Evolutionary conservation across 2,888 invertebrate genomes (phyloP).

Genomic region (Microctonus hyperodae): DNA sequence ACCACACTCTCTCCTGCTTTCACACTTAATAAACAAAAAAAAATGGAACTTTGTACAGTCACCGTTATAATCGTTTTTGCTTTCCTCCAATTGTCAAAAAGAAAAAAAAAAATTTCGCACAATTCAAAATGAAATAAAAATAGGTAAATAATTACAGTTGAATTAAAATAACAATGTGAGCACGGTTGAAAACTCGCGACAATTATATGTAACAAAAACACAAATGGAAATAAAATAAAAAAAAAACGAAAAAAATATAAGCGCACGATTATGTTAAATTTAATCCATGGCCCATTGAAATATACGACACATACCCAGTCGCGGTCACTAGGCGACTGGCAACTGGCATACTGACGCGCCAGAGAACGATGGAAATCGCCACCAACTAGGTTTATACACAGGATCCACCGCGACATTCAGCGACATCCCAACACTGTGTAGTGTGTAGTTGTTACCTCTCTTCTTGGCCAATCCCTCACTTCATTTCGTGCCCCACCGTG

Average conservation of each 20-base stretch:
- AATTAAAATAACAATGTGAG: background rate
- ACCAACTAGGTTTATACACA: constrained; percentile 23
- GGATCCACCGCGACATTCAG: constrained; percentile 28
- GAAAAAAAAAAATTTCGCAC: background rate
- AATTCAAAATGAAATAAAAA: background rate
- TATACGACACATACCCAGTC: constrained; percentile 55
- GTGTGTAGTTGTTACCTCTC: too few relatives aligned
- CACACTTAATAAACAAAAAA: constrained; percentile 5
- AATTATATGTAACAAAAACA: background rate
- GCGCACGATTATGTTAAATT: constrained; percentile 21
- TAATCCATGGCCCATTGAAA: constrained; percentile 53
- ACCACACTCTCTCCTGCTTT: background rate
- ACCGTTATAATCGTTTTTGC: background rate
- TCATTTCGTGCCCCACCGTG: constrained; percentile 17
- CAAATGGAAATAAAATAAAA: background rate
- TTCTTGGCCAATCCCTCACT: constrained; percentile 24
- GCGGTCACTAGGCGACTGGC: constrained; percentile 61
- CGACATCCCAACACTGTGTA: constrained; percentile 21
- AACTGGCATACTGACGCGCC: constrained; percentile 33
- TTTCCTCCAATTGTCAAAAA: background rate
- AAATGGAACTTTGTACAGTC: background rate
- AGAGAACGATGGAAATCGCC: constrained; percentile 22
- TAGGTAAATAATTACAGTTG: background rate
- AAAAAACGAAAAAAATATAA: constrained; percentile 4
- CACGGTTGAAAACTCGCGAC: too few relatives aligned